Percentiles rank a stretch among this genome's conserved stretches.
phyloP scores from a whole-genome alignment of 1,140 invertebrate genomes.

The Planococcus citri region DNA sequence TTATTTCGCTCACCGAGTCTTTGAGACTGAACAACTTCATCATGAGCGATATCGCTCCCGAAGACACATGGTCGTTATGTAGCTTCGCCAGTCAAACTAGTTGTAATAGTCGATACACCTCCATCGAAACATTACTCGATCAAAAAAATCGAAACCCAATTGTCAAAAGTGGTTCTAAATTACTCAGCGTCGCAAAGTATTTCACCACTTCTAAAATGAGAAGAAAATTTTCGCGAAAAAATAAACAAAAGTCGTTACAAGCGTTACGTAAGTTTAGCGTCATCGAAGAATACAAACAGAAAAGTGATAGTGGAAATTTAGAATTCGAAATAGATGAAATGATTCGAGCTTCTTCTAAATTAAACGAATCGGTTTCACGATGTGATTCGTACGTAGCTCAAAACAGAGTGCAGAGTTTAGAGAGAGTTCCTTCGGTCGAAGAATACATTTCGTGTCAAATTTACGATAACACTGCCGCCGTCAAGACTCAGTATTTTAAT shows the following conservation, averaged over 20 bases:
- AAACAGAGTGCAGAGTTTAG: not conserved
- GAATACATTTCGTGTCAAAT: not conserved
- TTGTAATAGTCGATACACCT: conserved; percentile 3
- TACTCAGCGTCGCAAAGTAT: not conserved
- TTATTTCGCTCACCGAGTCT: not conserved
- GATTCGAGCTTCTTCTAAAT: not conserved
- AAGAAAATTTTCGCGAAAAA: not conserved
- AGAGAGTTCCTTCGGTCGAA: not conserved
- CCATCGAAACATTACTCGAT: conserved; percentile 3
- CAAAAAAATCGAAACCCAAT: not conserved
- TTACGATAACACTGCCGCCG: not conserved
- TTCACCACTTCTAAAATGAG: conserved; percentile 5
- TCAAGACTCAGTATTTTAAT: not conserved
- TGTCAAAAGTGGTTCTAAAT: not conserved
- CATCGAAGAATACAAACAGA: conserved; percentile 1
- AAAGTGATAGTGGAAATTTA: conserved; percentile 4
- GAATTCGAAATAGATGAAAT: not conserved
- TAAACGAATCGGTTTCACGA: not conserved
- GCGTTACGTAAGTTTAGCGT: conserved; percentile 9
- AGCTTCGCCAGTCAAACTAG: not conserved
- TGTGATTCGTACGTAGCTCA: too few species aligned
- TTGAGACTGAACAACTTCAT: not conserved
- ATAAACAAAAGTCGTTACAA: not conserved
- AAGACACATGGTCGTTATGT: not conserved
- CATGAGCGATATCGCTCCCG: not conserved